Percentiles rank a stretch among this genome's conserved stretches.
phyloP scores from a whole-genome alignment of 2,888 invertebrate species.

The Hydraecia micacea region DNA sequence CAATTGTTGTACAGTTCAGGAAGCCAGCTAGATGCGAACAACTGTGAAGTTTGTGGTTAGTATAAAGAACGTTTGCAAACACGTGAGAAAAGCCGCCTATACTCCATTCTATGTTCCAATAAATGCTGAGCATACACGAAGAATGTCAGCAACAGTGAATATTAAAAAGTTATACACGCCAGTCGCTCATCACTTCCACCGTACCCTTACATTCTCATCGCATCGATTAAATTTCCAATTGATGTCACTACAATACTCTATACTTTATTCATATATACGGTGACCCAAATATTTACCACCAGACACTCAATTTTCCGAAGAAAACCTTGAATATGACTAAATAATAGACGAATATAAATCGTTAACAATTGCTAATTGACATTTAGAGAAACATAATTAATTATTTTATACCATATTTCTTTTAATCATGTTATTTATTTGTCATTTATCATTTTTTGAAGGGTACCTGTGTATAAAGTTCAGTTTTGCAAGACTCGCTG shows the following conservation, averaged over 20 bases:
- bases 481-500: conserved; percentile 28
- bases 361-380: conserved; percentile 61
- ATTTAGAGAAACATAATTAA: conserved; percentile 52
- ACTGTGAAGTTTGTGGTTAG: no score
- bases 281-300: conserved; percentile 77
- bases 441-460: conserved; percentile 55
- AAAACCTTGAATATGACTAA: conserved; percentile 62
- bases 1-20: no score
- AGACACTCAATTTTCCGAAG: conserved; percentile 45
- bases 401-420: conserved; percentile 41
- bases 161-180: not conserved
- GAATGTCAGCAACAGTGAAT: not conserved
- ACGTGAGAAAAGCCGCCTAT: no score
- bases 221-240: conserved; percentile 48
- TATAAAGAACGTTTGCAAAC: no score
- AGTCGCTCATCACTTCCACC: conserved; percentile 29
- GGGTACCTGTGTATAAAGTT: conserved; percentile 34
- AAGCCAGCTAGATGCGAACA: no score
- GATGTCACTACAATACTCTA: conserved; percentile 51
- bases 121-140: no score
- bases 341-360: conserved; percentile 59
- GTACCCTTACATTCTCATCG: conserved; percentile 35
- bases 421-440: conserved; percentile 50
- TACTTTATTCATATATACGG: conserved; percentile 71
- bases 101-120: no score